phyloP scores from a whole-genome alignment of 2,797 vertebrate species.

The Acanthis flammea region DNA sequence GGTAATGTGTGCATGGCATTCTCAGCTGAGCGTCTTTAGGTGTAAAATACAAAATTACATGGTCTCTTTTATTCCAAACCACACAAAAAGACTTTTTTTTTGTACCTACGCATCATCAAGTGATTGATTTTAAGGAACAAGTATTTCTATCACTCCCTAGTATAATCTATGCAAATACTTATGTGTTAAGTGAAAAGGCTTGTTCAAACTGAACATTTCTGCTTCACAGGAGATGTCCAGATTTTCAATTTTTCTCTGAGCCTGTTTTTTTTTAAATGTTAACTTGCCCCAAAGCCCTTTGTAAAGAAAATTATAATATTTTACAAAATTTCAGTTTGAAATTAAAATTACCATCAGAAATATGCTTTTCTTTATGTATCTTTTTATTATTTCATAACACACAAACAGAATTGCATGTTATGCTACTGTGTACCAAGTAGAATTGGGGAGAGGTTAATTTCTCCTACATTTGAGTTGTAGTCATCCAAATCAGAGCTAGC shows the following conservation, averaged over 20 bases:
- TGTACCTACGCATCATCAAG: conserved; percentile 1
- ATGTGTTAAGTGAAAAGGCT: neutral
- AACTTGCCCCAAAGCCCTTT: neutral
- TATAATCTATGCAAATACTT: neutral
- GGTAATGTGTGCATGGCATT: conserved; percentile 11
- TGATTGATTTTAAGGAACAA: conserved; percentile 3
- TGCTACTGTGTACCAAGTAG: neutral
- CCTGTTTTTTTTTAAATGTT: neutral
- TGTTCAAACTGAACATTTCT: neutral
- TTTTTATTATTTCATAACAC: neutral
- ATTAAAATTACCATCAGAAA: neutral
- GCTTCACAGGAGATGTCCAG: neutral
- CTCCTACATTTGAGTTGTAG: neutral
- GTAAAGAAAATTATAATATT: neutral
- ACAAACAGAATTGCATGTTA: neutral
- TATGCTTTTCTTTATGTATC: neutral
- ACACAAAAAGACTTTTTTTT: neutral
- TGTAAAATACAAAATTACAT: conserved; percentile 51
- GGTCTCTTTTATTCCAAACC: conserved; percentile 19
- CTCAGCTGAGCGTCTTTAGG: conserved; percentile 28
- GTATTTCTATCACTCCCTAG: neutral
- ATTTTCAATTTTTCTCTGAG: neutral
- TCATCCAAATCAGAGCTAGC: neutral
- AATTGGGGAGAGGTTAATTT: neutral
- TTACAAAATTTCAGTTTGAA: neutral